Evolutionary conservation across 2,797 vertebrate genomes (phyloP), one percentile per base, ranked within the genome.

Genomic region (Pipistrellus nathusii): DNA sequence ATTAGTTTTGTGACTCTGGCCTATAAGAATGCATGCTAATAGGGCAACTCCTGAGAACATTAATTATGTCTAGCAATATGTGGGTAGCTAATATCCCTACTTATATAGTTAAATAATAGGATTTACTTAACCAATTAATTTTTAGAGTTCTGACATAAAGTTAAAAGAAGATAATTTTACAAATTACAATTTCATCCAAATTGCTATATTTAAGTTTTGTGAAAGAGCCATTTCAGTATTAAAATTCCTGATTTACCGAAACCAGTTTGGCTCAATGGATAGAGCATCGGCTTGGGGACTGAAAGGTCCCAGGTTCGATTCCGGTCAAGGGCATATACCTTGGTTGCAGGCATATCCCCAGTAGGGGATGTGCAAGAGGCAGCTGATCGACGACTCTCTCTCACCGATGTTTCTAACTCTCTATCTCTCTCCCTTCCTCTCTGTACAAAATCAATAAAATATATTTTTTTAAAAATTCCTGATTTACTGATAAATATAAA

Each of bases 1-100:
- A 94, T 97, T 96, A 66, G 18, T 95, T 97, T 96, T 83, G 62
- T 93, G 91, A 96, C 30, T 73, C 38, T 13, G 88, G 96, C 84
- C 89, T 84, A 93, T 91, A 48, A 96, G 81, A 68, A 96, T 96
- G 69, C 85, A 97, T 89, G 96, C 41, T 84, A 96, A 96, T 92
- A 73, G 62, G 27, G 55, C 32, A 87, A 9, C 73, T 75, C 51
- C 41, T 53, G 35, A 82, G 51, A 90, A 93, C 6, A 44, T 77
- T 97, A 97, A 97, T 98, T 97, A 97, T 57, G 62, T 20, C 66
- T 86, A 85, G 78, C 82, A 97, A 95, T 96, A 97, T 96, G 97
- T 98, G 94, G 92, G 68, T 84, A 97, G 87, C n/a, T 94, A 97
- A 94, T 90, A 93, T 86, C 96, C 90, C 96, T 11, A 88, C 88